These are phyloP conservation scores for Hystrix cristata DNA, from an alignment of 2,113 vertebrate species.

Conservation along the genomic window DNA sequence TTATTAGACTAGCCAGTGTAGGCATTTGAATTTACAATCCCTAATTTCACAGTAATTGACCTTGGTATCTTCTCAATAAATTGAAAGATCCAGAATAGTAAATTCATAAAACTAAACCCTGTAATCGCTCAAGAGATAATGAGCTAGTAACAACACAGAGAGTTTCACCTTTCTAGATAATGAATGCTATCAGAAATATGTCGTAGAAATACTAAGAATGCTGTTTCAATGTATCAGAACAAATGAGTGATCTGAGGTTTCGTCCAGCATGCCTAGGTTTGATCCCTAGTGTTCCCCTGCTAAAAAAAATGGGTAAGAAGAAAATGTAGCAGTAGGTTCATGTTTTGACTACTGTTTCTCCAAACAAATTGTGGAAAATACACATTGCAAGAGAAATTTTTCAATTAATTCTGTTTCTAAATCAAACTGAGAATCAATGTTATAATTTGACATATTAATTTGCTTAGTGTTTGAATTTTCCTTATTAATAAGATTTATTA, in stretches of 20 bases:
- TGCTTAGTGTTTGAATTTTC: constrained; percentile 29
- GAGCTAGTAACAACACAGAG: not conserved
- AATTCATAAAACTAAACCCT: not conserved
- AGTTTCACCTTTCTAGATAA: not conserved
- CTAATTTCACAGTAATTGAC: not conserved
- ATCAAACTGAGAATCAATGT: not conserved
- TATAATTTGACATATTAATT: constrained; percentile 8
- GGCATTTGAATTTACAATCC: not conserved
- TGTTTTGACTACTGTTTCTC: not conserved
- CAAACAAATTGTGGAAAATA: constrained; percentile 27
- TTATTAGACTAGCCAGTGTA: not conserved
- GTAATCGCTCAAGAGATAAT: not conserved
- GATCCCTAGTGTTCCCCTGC: too few relatives aligned
- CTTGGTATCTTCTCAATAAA: not conserved
- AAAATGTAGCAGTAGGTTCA: not conserved
- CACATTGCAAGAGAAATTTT: constrained; percentile 2
- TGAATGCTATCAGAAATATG: not conserved
- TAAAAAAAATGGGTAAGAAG: not conserved
- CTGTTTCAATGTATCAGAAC: not conserved
- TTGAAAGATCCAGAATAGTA: not conserved
- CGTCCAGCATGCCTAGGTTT: too few relatives aligned
- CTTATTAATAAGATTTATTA: constrained; percentile 7
- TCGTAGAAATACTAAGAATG: not conserved
- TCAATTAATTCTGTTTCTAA: constrained; percentile 36
- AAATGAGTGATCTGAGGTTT: not conserved